A percentile compares a stretch with the other conserved stretches of the same genome.
These are phyloP conservation scores for Chromoteleia sp. DNA, from an alignment of 2,888 invertebrate species.

Conservation along the genomic window DNA sequence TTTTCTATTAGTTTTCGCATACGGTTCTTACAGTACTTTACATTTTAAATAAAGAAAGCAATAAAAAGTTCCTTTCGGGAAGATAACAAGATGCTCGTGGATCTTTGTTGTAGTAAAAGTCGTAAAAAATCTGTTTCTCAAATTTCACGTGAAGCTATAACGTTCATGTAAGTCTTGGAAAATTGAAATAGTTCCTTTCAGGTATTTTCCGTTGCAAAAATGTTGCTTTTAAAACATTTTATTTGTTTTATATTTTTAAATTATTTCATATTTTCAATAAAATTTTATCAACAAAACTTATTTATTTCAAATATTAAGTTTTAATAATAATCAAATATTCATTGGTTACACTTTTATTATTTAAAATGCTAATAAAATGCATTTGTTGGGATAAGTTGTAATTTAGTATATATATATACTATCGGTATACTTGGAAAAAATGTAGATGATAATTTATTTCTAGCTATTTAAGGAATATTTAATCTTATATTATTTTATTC, in stretches of 20 bases:
- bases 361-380: not conserved
- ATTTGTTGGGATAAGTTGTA: no score
- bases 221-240: not conserved
- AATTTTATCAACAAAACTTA: not conserved
- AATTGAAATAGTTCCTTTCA: conserved; percentile 21
- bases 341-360: not conserved
- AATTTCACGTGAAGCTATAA: conserved; percentile 15
- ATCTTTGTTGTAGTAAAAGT: conserved; percentile 25
- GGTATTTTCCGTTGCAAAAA: not conserved
- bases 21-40: conserved; percentile 6
- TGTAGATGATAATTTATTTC: no score
- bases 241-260: conserved; percentile 9
- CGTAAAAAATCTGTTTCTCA: conserved; percentile 28
- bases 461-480: no score
- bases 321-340: not conserved
- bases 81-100: conserved; percentile 20
- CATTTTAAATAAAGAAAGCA: conserved; percentile 20
- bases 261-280: not conserved
- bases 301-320: not conserved
- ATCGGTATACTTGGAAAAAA: no score
- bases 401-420: no score
- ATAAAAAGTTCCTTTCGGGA: conserved; percentile 8
- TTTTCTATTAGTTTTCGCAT: conserved; percentile 21
- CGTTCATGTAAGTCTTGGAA: conserved; percentile 6
- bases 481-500: no score